Evolutionary conservation across 2,797 vertebrate genomes (phyloP).

Genomic region (Avahi laniger): DNA sequence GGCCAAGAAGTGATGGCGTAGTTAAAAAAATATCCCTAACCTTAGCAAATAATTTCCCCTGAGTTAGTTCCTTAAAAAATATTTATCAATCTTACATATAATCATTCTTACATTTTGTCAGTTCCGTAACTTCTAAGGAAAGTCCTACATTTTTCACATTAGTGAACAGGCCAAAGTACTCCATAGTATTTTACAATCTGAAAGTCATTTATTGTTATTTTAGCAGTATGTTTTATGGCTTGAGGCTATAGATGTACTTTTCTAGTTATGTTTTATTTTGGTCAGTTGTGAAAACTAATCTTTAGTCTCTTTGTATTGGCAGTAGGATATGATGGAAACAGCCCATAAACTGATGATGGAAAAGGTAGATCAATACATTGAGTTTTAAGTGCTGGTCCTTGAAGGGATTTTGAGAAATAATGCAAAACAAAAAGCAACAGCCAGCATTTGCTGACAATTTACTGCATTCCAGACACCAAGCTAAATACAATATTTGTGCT

Average conservation of each 20-base stretch:
- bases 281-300: not conserved
- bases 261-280: not conserved
- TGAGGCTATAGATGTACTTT: not conserved
- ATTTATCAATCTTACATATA: not conserved
- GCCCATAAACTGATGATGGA: not conserved
- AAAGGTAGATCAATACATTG: not conserved
- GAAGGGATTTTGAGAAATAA: conserved; percentile 44
- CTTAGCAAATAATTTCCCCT: conserved; percentile 18
- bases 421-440: not conserved
- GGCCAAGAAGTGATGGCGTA: not conserved
- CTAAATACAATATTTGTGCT: not conserved
- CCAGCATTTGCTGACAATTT: not conserved
- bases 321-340: not conserved
- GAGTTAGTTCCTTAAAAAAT: not conserved
- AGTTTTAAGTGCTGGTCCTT: conserved; percentile 1
- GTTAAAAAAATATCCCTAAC: not conserved
- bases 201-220: conserved; percentile 45
- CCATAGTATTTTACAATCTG: not conserved
- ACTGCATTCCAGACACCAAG: not conserved
- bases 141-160: not conserved
- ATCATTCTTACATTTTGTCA: conserved; percentile 6
- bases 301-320: conserved; percentile 32
- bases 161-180: not conserved
- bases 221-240: not conserved
- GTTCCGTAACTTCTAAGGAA: not conserved